Conservation (phyloP, 2,888 invertebrate species). For the Embidobia sp. region DNA sequence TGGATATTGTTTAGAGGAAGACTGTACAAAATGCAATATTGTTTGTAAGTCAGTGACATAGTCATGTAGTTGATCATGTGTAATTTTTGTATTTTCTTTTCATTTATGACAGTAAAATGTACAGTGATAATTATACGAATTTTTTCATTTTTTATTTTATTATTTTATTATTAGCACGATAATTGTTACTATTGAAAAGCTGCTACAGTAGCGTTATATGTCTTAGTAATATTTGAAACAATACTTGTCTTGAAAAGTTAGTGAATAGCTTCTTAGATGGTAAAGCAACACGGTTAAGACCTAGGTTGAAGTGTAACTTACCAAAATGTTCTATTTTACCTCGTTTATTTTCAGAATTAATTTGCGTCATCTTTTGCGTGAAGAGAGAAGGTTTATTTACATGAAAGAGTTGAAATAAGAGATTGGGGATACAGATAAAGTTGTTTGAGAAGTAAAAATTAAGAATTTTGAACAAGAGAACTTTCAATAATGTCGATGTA, state of each 20-base stretch:
- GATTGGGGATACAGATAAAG: conserved; percentile 45
- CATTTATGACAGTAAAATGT: conserved; percentile 1
- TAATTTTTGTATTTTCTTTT: conserved; percentile 3
- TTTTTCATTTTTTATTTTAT: conserved; percentile 16
- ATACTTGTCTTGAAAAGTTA: conserved; percentile 59
- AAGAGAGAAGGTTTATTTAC: conserved; percentile 49
- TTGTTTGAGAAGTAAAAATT: conserved; percentile 54
- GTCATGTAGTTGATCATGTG: neutral
- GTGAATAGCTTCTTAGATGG: conserved; percentile 59
- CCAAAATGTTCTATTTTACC: conserved; percentile 48
- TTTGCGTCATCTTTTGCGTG: conserved; percentile 56
- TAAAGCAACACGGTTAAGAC: conserved; percentile 65
- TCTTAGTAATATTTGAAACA: conserved; percentile 55
- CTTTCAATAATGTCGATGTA: neutral
- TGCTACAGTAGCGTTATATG: conserved; percentile 62
- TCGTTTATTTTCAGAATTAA: conserved; percentile 34
- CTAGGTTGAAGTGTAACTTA: conserved; percentile 60
- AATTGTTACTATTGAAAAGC: conserved; percentile 61
- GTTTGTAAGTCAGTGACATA: neutral
- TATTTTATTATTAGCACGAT: conserved; percentile 56
- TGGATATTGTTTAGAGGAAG: neutral
- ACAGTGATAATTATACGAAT: conserved; percentile 60
- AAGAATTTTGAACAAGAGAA: conserved; percentile 36
- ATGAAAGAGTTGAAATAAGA: conserved; percentile 51
- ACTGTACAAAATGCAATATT: conserved; percentile 6